Evolutionary conservation across 2,113 vertebrate genomes (phyloP).

Genomic region (Papio anubis): DNA sequence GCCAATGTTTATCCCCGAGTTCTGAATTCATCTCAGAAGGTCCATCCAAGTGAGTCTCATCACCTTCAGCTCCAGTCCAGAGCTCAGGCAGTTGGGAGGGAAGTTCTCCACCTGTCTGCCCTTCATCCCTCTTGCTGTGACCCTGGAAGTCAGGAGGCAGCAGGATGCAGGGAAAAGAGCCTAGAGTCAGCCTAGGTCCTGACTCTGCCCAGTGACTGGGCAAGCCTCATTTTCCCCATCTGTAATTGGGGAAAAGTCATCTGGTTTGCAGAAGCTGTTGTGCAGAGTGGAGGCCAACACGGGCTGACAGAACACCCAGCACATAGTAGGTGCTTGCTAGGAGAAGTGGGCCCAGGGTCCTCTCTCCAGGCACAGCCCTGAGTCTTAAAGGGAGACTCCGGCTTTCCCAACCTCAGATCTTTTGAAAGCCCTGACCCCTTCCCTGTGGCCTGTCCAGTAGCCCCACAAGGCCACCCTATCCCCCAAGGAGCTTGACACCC

Average conservation of each 20-base stretch:
- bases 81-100: background rate
- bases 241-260: background rate
- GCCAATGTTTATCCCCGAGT: background rate
- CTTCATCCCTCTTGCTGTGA: background rate
- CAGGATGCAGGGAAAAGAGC: background rate
- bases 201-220: background rate
- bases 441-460: background rate
- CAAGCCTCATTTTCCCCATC: background rate
- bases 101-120: background rate
- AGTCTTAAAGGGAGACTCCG: background rate
- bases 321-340: accelerated
- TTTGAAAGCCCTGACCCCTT: too few relatives aligned
- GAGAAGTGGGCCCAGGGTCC: background rate
- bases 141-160: background rate
- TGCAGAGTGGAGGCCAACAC: accelerated
- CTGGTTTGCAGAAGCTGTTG: accelerated
- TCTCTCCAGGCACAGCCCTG: accelerated
- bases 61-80: background rate
- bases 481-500: background rate
- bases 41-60: background rate
- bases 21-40: background rate
- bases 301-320: accelerated
- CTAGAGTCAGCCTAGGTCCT: background rate
- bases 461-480: background rate
- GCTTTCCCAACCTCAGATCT: background rate